phyloP scores from a whole-genome alignment of 2,113 vertebrate species.

The Dicrurus megarhynchus region DNA sequence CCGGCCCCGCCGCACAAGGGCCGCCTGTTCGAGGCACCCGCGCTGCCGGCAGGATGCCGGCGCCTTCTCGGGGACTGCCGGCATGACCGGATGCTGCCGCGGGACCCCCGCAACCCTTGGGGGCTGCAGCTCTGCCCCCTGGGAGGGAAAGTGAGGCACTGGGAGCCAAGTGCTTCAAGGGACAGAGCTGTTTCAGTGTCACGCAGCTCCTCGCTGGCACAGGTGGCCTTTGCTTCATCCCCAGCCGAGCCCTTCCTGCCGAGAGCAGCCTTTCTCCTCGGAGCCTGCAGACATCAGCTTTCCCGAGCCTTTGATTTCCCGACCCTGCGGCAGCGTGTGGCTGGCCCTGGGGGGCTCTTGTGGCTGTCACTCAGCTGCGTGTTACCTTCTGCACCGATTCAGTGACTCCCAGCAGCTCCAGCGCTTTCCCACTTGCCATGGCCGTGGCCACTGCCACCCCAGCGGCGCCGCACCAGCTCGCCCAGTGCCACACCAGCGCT shows the following conservation, averaged over 20 bases:
- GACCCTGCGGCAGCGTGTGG: background rate
- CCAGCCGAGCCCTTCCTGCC: background rate
- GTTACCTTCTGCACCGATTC: fast-evolving
- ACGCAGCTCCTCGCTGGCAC: background rate
- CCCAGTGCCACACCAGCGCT: background rate
- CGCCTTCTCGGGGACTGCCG: background rate
- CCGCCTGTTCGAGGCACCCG: background rate
- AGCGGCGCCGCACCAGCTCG: fast-evolving
- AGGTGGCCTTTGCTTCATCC: background rate
- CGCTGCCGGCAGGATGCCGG: background rate
- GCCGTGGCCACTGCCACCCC: background rate
- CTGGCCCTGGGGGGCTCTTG: background rate
- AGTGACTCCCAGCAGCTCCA: background rate
- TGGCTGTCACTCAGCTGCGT: background rate
- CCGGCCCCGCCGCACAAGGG: conserved; percentile 10
- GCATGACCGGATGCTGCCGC: background rate
- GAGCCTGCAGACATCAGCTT: background rate
- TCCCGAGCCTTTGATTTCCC: background rate
- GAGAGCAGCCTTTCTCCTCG: background rate
- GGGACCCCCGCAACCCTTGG: background rate
- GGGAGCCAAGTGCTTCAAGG: fast-evolving
- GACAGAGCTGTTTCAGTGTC: background rate
- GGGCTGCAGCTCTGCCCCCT: background rate
- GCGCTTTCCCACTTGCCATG: fast-evolving
- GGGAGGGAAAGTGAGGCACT: background rate